A percentile compares a stretch with the other conserved stretches of the same genome.
Evolutionary conservation across 2,888 invertebrate species (phyloP).

Genomic region (Penaeus monodon): DNA sequence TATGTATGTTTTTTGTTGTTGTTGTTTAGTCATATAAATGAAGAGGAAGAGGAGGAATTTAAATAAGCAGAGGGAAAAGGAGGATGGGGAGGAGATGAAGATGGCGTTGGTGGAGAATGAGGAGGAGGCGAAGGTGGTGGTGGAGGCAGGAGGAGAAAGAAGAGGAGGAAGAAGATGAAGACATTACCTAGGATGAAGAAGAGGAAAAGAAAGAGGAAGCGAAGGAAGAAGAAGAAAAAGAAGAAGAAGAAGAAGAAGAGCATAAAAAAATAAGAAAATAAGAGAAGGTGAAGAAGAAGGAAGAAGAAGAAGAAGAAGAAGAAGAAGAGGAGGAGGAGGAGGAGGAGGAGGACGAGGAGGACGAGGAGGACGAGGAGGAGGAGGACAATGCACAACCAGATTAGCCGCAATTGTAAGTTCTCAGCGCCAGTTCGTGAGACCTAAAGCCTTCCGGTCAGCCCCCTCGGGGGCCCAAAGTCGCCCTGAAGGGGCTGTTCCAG

Average conservation of each 20-base stretch:
- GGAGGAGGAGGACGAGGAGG: background rate
- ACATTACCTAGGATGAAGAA: background rate
- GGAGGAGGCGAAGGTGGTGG: background rate
- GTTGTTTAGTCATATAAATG: background rate
- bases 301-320: no score
- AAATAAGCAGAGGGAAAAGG: background rate
- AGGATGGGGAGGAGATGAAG: background rate
- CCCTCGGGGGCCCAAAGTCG: no score
- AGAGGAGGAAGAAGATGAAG: background rate
- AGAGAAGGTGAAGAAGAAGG: background rate
- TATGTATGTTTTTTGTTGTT: no score
- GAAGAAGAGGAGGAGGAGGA: background rate
- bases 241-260: background rate
- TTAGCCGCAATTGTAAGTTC: no score
- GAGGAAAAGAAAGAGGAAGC: background rate
- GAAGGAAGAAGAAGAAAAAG: background rate
- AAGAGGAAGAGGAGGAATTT: background rate
- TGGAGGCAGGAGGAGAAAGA: background rate
- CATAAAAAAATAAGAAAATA: background rate
- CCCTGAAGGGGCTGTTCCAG: no score
- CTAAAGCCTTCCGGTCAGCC: no score
- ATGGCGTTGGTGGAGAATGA: background rate
- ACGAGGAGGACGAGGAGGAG: no score
- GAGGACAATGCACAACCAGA: no score
- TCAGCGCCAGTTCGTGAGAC: no score